Base-by-base conservation (phyloP, 2,888 invertebrate species). In the Agonopterix arenella region DNA sequence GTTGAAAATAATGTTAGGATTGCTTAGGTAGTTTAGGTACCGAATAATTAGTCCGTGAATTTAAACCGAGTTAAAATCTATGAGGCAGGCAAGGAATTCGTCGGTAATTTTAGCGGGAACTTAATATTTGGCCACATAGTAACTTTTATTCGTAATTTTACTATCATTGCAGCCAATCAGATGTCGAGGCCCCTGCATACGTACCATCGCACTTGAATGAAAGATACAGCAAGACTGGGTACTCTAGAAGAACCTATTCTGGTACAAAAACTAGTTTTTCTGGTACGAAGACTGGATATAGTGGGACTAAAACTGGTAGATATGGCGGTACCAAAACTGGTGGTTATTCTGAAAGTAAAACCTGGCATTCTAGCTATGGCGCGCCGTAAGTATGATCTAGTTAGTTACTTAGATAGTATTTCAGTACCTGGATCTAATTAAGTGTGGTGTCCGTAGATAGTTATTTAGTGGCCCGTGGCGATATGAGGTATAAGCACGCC, bases 181-280 rank as follows among this genome's bases (percentile, higher is more conserved):
- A 88, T 52, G 85, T 85, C 0, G 68, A 78, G 57, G 84, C 86
- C 0, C 85, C 86, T 0, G 59, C 70, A 0, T 86, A 89, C 58
- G 59, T 73, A 9, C 86, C 86, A 0, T 38, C 80, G 0, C 78
- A 84, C 54, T 52, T 76, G 46, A 78, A 62, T 51, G 75, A 72
- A 54, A 60, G 59, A 44, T 61, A 62, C 9, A 48, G 62, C 1
- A 68, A 66, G 46, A 47, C 51, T 45, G 45, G 57, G 8, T 54
- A 55, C 36, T 42, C 58, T 1, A 58, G 56, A 11, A 58, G 56
- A 11, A 11, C 60, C 13, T 55, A 72, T 42, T 16, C 56, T 0
- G 67, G 66, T 0, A 61, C 65, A 0, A 68, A 67, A 51, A 60
- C 60, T 1, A 58, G 61, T 0, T 65, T 71, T 46, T 9, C 59